Percentiles rank a stretch among this genome's conserved stretches.
Evolutionary conservation across 2,113 vertebrate genomes (phyloP).

Genomic region (Spheniscus mendiculus): DNA sequence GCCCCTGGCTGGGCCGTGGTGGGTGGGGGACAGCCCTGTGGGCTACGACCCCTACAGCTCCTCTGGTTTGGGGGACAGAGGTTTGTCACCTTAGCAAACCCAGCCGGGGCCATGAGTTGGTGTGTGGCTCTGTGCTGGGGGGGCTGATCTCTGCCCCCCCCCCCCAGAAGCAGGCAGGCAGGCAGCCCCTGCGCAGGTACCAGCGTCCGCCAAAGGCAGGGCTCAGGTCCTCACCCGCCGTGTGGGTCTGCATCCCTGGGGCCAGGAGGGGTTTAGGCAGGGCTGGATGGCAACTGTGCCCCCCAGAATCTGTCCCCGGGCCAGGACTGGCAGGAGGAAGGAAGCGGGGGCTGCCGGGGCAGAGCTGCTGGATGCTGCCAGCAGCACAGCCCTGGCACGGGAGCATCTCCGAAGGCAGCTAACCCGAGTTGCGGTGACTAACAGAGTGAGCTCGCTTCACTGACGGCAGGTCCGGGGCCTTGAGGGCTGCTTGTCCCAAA

Average conservation of each 20-base stretch:
- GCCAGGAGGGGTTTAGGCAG: not conserved
- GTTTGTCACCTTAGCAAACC: not conserved
- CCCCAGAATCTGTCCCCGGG: not conserved
- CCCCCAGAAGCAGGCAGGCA: not conserved
- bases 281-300: not conserved
- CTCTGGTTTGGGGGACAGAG: not conserved
- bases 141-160: not conserved
- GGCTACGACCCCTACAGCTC: not conserved
- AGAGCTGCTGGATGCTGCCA: not conserved
- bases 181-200: not conserved
- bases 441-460: not conserved
- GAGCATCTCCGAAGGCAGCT: not conserved
- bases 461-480: not conserved
- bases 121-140: not conserved
- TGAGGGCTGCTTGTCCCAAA: constrained; percentile 44
- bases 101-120: not conserved
- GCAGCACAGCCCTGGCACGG: not conserved
- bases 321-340: not conserved
- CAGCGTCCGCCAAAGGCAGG: not conserved
- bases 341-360: not conserved
- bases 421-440: rapidly evolving
- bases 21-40: not conserved
- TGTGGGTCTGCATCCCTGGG: not conserved
- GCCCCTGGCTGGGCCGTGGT: not conserved
- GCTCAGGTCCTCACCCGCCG: not conserved